Conservation (phyloP, 2,888 invertebrate genomes). For the Agrochola lota region DNA sequence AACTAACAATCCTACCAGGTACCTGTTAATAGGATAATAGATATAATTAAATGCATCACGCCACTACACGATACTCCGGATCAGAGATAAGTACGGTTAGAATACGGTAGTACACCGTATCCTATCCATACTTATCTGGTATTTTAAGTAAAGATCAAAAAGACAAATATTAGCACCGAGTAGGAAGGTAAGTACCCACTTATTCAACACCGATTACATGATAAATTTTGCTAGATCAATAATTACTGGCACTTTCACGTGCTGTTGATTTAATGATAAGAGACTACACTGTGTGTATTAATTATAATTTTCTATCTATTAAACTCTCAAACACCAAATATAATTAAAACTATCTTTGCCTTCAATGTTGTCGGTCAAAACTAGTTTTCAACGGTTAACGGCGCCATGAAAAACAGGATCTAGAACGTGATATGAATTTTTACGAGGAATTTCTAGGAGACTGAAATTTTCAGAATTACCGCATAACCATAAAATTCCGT, state of each 20-base stretch:
- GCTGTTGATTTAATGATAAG: not conserved
- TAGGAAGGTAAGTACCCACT: not conserved
- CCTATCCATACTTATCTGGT: not conserved
- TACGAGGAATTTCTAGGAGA: conserved; percentile 3
- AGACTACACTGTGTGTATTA: not conserved
- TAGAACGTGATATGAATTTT: conserved; percentile 29
- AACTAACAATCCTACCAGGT: not conserved
- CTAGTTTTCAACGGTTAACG: conserved; percentile 24
- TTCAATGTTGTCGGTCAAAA: conserved; percentile 1
- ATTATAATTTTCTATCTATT: not conserved
- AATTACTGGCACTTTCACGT: conserved; percentile 7
- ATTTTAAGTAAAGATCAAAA: conserved; percentile 6
- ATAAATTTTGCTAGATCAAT: conserved; percentile 12
- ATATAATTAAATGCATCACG: conserved; percentile 11
- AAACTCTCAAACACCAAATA: not conserved
- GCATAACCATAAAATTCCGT: not conserved
- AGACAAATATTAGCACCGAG: conserved; percentile 22
- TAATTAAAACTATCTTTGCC: conserved; percentile 20
- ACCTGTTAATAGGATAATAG: conserved; percentile 8
- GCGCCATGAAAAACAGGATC: conserved; percentile 29
- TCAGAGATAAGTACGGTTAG: too few species aligned
- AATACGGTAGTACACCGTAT: not conserved
- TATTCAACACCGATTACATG: conserved; percentile 14
- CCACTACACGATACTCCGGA: not conserved
- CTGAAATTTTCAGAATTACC: conserved; percentile 15